phyloP scores from a whole-genome alignment of 2,888 invertebrate genomes.

The Phortica magna region DNA sequence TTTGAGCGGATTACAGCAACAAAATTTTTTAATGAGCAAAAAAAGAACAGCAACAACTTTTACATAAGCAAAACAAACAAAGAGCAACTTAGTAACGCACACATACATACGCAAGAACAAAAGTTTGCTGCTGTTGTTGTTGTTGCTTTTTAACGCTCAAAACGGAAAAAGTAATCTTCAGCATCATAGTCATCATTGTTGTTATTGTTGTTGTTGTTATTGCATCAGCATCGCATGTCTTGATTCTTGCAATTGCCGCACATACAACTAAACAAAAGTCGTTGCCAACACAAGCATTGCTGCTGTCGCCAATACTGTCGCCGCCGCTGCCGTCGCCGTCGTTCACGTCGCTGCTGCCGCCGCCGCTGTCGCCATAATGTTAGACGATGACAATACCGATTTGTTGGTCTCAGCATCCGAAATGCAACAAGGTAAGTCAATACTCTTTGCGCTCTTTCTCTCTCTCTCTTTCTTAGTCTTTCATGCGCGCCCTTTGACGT shows the following conservation, averaged over 20 bases:
- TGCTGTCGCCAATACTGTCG: neutral
- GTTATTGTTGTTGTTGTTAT: too few species aligned
- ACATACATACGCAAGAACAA: too few species aligned
- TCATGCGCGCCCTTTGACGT: neutral
- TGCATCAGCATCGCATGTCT: too few species aligned
- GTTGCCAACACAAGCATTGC: neutral
- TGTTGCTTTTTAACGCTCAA: too few species aligned
- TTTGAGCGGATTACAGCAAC: neutral
- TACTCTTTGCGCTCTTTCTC: conserved; percentile 5
- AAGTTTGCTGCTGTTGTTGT: too few species aligned
- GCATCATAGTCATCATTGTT: too few species aligned
- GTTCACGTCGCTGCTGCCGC: neutral
- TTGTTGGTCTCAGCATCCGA: conserved; percentile 77
- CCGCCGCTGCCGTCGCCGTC: neutral
- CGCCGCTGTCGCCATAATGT: conserved; percentile 56
- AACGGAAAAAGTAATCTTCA: too few species aligned
- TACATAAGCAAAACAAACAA: neutral
- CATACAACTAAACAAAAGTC: too few species aligned
- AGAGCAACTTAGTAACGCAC: too few species aligned
- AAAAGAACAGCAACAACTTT: neutral
- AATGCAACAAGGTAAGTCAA: conserved; percentile 74
- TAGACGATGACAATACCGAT: conserved; percentile 77
- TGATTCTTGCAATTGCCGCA: too few species aligned
- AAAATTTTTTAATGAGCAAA: neutral
- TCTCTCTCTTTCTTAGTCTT: neutral